A percentile compares a stretch with the other conserved stretches of the same genome.
Conservation (phyloP, 2,797 vertebrate genomes). For the Morus bassanus region DNA sequence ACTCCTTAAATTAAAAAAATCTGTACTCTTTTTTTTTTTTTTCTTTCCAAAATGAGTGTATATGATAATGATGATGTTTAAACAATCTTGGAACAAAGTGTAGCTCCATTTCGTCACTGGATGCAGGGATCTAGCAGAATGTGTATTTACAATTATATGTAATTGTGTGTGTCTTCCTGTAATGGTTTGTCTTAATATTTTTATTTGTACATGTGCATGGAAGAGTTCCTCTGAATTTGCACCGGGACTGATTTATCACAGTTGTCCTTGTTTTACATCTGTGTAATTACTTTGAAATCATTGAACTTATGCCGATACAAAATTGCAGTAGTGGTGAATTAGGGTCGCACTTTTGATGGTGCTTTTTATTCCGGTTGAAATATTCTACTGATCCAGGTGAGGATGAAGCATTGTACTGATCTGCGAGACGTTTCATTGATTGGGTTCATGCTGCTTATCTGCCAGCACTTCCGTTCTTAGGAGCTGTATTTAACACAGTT, state of each 20-base stretch:
- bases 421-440: neutral
- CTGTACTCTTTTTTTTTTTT: neutral
- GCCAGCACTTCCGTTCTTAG: neutral
- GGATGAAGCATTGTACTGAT: constrained; percentile 26
- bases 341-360: neutral
- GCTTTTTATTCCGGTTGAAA: constrained; percentile 43
- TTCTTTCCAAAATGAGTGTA: neutral
- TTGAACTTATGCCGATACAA: neutral
- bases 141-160: neutral
- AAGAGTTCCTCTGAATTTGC: constrained; percentile 29
- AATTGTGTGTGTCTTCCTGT: constrained; percentile 7
- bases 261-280: constrained; percentile 25
- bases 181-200: constrained; percentile 33
- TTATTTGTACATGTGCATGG: constrained; percentile 24
- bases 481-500: neutral
- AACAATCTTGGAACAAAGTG: neutral
- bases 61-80: neutral
- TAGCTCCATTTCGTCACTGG: neutral
- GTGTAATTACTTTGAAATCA: constrained; percentile 37
- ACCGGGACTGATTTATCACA: neutral
- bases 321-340: constrained; percentile 33
- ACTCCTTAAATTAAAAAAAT: neutral
- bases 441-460: constrained; percentile 45
- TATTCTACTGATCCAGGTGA: constrained; percentile 32
- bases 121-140: neutral